Evolutionary conservation across 1,140 invertebrate genomes (phyloP).

Genomic region (Hyposmocoma kahamanoa): DNA sequence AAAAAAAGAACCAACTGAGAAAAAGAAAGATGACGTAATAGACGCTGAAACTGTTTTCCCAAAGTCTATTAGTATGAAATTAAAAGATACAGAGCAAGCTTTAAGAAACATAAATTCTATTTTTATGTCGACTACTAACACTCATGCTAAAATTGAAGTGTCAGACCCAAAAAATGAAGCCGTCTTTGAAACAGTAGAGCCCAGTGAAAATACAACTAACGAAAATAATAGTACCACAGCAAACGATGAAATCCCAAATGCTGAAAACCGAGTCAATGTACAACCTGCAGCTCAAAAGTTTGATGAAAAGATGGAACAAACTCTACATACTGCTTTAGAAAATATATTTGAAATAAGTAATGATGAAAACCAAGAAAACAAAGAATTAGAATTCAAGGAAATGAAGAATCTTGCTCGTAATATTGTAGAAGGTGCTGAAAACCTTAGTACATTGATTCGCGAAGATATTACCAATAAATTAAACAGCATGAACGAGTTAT

Average conservation of each 20-base stretch:
- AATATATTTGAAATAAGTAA: slow-evolving; percentile 39
- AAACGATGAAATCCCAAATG: not conserved
- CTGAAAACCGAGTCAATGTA: not conserved
- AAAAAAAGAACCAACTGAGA: slow-evolving; percentile 13
- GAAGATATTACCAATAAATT: slow-evolving; percentile 68
- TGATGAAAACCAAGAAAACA: slow-evolving; percentile 41
- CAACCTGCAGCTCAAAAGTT: slow-evolving; percentile 14
- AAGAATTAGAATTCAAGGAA: slow-evolving; percentile 52
- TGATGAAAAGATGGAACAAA: slow-evolving; percentile 44
- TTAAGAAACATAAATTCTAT: slow-evolving; percentile 44
- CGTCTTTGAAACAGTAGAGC: slow-evolving; percentile 5
- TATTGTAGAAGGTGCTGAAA: slow-evolving; percentile 58
- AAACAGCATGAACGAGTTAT: slow-evolving; percentile 63
- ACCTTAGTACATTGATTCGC: slow-evolving; percentile 54
- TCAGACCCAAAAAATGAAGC: not conserved
- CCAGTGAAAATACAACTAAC: slow-evolving; percentile 1
- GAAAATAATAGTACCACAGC: not conserved
- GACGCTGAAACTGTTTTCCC: slow-evolving; percentile 25
- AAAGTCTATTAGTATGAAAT: slow-evolving; percentile 43
- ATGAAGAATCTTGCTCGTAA: slow-evolving; percentile 56
- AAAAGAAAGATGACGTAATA: slow-evolving; percentile 8
- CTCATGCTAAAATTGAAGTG: no score
- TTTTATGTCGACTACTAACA: slow-evolving; percentile 18
- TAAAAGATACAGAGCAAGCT: slow-evolving; percentile 52
- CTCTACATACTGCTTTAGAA: slow-evolving; percentile 38